phyloP scores from a whole-genome alignment of 2,113 vertebrate species.

The Ondatra zibethicus region DNA sequence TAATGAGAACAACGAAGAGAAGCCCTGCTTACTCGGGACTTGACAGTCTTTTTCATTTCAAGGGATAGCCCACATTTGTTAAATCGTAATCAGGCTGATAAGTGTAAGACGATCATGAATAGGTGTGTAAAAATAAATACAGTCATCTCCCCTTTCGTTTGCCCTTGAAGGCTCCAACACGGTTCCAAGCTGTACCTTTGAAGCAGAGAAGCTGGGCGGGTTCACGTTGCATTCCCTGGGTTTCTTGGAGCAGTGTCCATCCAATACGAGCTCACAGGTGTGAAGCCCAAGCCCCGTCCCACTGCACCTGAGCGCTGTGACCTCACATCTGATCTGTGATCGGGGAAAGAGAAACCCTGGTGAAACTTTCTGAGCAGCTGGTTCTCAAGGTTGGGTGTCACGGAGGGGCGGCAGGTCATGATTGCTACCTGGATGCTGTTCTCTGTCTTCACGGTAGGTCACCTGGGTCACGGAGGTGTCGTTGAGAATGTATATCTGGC shows the following conservation, averaged over 20 bases:
- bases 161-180: conserved; percentile 44
- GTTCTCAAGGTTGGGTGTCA: conserved; percentile 24
- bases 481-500: background rate
- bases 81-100: conserved; percentile 73
- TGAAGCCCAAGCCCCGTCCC: background rate
- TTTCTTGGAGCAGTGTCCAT: background rate
- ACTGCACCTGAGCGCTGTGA: conserved; percentile 48
- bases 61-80: conserved; percentile 24
- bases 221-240: background rate
- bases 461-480: background rate
- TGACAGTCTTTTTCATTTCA: background rate
- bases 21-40: background rate
- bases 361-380: background rate
- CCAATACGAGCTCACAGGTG: background rate
- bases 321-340: background rate
- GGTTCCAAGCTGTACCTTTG: background rate
- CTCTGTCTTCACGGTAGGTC: conserved; percentile 71
- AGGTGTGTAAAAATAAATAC: conserved; percentile 72
- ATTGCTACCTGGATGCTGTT: conserved; percentile 73
- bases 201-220: background rate
- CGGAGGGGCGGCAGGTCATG: background rate
- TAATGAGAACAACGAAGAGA: background rate
- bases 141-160: conserved; percentile 66
- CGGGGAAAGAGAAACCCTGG: background rate
- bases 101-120: conserved; percentile 71